Percentiles rank a stretch among this genome's conserved stretches.
phyloP scores from a whole-genome alignment of 2,113 vertebrate genomes.

The Pituophis catenifer region DNA sequence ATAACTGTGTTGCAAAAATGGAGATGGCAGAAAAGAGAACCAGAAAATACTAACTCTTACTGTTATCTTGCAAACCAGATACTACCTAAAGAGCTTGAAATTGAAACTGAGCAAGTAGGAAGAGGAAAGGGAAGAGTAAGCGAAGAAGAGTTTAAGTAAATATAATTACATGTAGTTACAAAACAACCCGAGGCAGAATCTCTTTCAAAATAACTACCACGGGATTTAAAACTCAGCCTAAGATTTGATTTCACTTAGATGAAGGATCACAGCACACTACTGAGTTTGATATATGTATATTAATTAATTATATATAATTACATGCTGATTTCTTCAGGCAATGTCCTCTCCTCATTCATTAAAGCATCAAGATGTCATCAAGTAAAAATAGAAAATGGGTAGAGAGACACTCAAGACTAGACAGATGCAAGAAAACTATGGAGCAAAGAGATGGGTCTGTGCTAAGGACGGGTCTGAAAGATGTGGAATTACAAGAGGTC shows the following conservation, averaged over 20 bases:
- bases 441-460: background rate
- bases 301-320: background rate
- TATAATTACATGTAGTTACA: background rate
- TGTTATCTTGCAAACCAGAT: background rate
- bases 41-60: background rate
- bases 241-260: background rate
- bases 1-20: background rate
- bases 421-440: background rate
- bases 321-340: background rate
- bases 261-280: background rate
- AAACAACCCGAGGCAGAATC: background rate
- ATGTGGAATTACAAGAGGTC: background rate
- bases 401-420: background rate
- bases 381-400: background rate
- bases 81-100: background rate
- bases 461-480: background rate
- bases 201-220: background rate
- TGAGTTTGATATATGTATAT: background rate
- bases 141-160: background rate
- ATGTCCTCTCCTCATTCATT: background rate
- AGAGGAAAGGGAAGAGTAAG: background rate
- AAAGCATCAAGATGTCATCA: background rate
- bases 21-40: background rate
- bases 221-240: background rate
- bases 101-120: background rate